phyloP scores from a whole-genome alignment of 2,113 vertebrate species.

The Tetraodon nigroviridis region DNA sequence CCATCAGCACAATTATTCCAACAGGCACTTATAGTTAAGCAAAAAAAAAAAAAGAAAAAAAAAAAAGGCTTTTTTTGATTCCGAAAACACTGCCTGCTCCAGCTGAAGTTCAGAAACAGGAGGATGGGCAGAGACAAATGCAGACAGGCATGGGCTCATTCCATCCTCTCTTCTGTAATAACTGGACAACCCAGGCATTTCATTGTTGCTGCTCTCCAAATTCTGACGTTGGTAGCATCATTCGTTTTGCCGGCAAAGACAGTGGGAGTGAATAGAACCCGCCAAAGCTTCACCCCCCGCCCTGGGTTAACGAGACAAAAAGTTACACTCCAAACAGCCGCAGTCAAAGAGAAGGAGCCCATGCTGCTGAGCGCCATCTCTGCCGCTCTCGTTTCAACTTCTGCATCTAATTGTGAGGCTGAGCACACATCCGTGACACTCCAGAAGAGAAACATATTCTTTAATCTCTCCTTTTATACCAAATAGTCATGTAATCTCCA shows the following conservation, averaged over 20 bases:
- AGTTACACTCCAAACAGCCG: slow-evolving; percentile 38
- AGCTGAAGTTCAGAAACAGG: slow-evolving; percentile 6
- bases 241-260: slow-evolving; percentile 31
- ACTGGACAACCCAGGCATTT: slow-evolving; percentile 48
- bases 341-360: slow-evolving; percentile 22
- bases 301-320: slow-evolving; percentile 48
- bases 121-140: slow-evolving; percentile 19
- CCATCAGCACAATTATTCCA: neutral
- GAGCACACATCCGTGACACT: slow-evolving; percentile 56
- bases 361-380: slow-evolving; percentile 8
- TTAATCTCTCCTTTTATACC: slow-evolving; percentile 68
- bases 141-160: slow-evolving; percentile 28
- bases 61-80: neutral
- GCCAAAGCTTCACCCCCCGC: slow-evolving; percentile 27
- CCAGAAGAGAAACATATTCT: slow-evolving; percentile 52
- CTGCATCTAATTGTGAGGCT: slow-evolving; percentile 56
- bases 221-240: slow-evolving; percentile 39
- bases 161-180: slow-evolving; percentile 39
- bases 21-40: neutral
- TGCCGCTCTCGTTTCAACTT: slow-evolving; percentile 28
- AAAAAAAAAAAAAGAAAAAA: neutral
- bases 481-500: slow-evolving; percentile 63
- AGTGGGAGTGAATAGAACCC: slow-evolving; percentile 26
- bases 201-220: slow-evolving; percentile 32
- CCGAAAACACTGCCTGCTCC: neutral